Base-by-base conservation (phyloP, 2,888 invertebrate species). In the Allacma fusca region DNA sequence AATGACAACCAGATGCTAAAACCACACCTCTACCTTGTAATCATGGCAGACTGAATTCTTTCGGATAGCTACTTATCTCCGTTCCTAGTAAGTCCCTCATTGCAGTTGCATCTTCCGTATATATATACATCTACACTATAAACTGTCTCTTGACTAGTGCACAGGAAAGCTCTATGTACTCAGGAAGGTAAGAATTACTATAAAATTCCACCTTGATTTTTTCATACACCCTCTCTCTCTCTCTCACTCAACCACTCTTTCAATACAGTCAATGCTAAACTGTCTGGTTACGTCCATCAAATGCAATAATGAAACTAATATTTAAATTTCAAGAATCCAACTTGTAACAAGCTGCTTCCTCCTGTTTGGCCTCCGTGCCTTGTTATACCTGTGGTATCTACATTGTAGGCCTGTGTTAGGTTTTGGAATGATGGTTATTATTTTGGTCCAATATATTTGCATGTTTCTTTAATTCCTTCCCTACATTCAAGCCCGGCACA, bases 1-100 rank as follows among this genome's bases (percentile, higher is more conserved):
- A 50, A 50, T 50, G 50, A 50, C 50, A 50, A 50, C 50, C 50
- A 50, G 50, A 50, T 50, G 50, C 50, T 50, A 50, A 50, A 50
- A 50, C 50, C 50, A 50, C 50, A 50, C 50, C 50, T 50, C 50
- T 50, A 16, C 50, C 50, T 50, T 50, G 50, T 50, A 50, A 50
- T 50, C 50, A 50, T 50, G 5, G 50, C 16, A 50, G n/a, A 16
- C 5, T 50, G 50, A 50, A 50, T 50, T 50, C 50, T 50, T 50
- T 50, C 9, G 50, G 19, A 50, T 12, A 19, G 50, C 50, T 50
- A 12, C 50, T 13, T 50, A 50, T 9, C 9, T 50, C 4, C 5
- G 16, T 50, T 13, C 50, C 19, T 16, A 19, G 50, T 50, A 50
- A n/a, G n/a, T n/a, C 9, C 9, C 34, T 34, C 50, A 50, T 19